Percentiles rank a stretch among this genome's conserved stretches.
These are phyloP conservation scores for Aulostomus chinensis DNA, from an alignment of 2,797 vertebrate genomes.

Conservation along the genomic window DNA sequence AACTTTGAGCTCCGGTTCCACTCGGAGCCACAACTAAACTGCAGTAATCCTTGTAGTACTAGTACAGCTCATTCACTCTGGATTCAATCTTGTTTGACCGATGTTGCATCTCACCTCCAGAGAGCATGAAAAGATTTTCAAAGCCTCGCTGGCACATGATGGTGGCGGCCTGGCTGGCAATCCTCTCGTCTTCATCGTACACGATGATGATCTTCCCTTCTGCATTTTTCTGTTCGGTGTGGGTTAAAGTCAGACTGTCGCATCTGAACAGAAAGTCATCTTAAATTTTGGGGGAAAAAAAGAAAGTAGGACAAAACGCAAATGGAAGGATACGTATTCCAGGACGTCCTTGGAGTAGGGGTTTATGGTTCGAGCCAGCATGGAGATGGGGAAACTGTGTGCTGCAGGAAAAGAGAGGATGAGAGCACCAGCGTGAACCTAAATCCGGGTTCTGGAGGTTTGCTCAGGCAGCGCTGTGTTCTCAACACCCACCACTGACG, in stretches of 20 bases:
- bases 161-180: constrained; percentile 91
- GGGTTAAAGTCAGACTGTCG: no score
- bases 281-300: no score
- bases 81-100: no score
- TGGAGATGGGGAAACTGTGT: constrained; percentile 87
- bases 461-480: neutral
- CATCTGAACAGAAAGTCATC: no score
- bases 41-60: no score
- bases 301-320: no score
- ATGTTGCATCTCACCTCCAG: constrained; percentile 83
- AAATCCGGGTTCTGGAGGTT: no score
- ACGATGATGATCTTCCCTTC: constrained; percentile 92
- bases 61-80: no score
- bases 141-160: constrained; percentile 94
- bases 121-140: constrained; percentile 95
- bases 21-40: no score
- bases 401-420: constrained; percentile 79
- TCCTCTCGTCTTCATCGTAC: constrained; percentile 92
- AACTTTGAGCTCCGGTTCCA: no score
- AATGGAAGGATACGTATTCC: constrained; percentile 95
- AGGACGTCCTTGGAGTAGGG: constrained; percentile 90
- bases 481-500: constrained; percentile 81
- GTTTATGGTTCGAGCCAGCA: constrained; percentile 90
- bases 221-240: constrained; percentile 85
- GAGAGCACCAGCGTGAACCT: no score